Base-by-base conservation (phyloP, 2,797 vertebrate species). In the Hydrophis major region DNA sequence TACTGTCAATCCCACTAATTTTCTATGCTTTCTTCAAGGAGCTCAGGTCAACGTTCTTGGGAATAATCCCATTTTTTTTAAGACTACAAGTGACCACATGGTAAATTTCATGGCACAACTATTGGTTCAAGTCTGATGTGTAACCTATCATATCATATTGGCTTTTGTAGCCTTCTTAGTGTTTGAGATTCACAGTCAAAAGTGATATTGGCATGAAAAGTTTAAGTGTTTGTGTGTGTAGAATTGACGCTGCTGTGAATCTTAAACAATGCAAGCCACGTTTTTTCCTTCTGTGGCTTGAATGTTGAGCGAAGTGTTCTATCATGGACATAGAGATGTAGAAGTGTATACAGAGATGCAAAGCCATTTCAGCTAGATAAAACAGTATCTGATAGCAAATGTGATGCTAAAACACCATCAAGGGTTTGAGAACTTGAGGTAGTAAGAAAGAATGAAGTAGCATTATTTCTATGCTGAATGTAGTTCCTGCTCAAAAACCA, bases 131-230 rank as follows among this genome's bases (percentile, higher is more conserved):
- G 18, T 10, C 87, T 50, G n/a, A 53, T 6, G 12, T 6, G 14
- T 57, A 4, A 4, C 7, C 53, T 2, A 10, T 11, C 27, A 8
- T 88, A n/a, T 50, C 83, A 28, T 16, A 10, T 8, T 42, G 16
- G 18, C 63, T 92, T 57, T 87, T 59, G 89, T 87, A 89, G 92
- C 92, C 91, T 95, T 93, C 93, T 91, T 92, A 25, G 16, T 10
- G 10, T 32, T n/a, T 11, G 8, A 6, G 12, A 20, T 86, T 57
- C 59, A 42, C 22, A 60, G 14, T 42, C 56, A 27, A 32, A n/a
- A 89, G 11, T 14, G 28, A 60, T 50, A 60, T 25, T 47, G 42
- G 7, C 6, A 50, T 8, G 6, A 57, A 55, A 89, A 22, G 66
- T 16, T 53, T 6, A 57, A 86, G 18, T 0, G 27, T 32, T 50